phyloP scores from a whole-genome alignment of 2,797 vertebrate species.

The Microcaecilia unicolor region DNA sequence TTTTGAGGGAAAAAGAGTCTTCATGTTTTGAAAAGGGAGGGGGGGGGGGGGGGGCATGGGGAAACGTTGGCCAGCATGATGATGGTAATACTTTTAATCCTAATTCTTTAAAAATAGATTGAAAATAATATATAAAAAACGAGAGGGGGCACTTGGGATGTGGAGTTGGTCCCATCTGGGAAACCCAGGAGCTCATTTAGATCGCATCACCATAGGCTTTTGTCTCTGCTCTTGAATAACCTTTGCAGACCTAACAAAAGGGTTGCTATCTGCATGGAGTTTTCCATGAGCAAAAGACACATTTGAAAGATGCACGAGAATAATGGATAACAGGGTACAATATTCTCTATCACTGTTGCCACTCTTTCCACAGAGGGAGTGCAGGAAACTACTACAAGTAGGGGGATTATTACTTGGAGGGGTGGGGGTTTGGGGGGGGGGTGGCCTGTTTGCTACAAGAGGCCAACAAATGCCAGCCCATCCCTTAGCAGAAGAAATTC shows the following conservation, averaged over 20 bases:
- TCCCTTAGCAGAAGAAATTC: no score
- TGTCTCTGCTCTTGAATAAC: slow-evolving; percentile 72
- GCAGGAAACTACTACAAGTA: no score
- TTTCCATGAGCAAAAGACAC: slow-evolving; percentile 27
- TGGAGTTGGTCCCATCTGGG: slow-evolving; percentile 86
- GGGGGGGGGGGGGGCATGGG: no score
- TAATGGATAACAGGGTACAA: slow-evolving; percentile 12
- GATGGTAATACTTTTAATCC: background rate
- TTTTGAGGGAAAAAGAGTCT: no score
- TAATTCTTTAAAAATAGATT: background rate
- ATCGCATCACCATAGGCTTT: slow-evolving; percentile 75
- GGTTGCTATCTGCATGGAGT: slow-evolving; percentile 32
- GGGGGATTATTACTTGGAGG: no score
- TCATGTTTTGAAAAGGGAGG: no score
- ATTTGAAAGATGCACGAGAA: slow-evolving; percentile 25
- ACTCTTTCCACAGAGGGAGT: no score
- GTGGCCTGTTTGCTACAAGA: no score
- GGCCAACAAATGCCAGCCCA: no score
- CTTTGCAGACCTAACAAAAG: slow-evolving; percentile 47
- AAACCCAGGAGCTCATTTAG: slow-evolving; percentile 81
- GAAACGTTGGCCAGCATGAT: no score
- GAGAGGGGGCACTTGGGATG: slow-evolving; percentile 46
- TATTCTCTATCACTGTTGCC: no score
- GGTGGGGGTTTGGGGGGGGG: no score
- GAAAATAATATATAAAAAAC: background rate